Base-by-base conservation (phyloP, 2,888 invertebrate species). In the Microplitis deprimator region DNA sequence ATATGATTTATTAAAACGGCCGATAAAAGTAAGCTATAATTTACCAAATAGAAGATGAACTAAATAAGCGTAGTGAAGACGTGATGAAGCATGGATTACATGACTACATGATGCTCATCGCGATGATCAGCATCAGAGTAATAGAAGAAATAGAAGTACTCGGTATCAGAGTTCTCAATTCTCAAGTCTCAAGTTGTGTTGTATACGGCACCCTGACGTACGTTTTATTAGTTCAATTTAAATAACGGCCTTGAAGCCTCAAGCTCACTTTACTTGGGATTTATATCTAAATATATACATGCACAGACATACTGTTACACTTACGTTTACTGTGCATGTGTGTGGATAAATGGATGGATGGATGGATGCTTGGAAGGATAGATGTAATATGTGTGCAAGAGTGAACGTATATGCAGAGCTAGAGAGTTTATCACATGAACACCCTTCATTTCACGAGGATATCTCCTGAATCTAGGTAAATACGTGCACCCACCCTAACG, bases 391-490 rank as follows among this genome's bases (percentile, higher is more conserved):
- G 65, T n/a, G 72, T 16, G 60, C n/a, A 40, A 67, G 65, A 64
- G 50, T 40, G 73, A 50, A 59, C 67, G 67, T 70, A 70, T 16
- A 69, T 39, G 75, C 39, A 62, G 29, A 59, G 40, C 39, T 29
- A 68, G 68, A 59, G 75, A 75, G 67, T 50, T 16, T 41, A 38
- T 38, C 61, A 60, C 20, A 40, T 40, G 75, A 75, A 20, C 13
- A 62, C 39, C 50, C 50, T 50, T 50, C 50, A 50, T 50, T 50
- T 50, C 13, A 65, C 6, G 20, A 17, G 38, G 29, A 65, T 79
- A 73, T 41, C 69, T 74, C 41, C 74, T 79, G 76, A 83, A 79
- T 79, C 77, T 73, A 65, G 70, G 50, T 50, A 50, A 50, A 50
- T 50, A 50, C 13, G 2, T 50, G 50, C 50, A 50, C 10, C 50